A percentile compares a stretch with the other conserved stretches of the same genome.
phyloP scores from a whole-genome alignment of 2,797 vertebrate species.

The Emydoidea blandingii region DNA sequence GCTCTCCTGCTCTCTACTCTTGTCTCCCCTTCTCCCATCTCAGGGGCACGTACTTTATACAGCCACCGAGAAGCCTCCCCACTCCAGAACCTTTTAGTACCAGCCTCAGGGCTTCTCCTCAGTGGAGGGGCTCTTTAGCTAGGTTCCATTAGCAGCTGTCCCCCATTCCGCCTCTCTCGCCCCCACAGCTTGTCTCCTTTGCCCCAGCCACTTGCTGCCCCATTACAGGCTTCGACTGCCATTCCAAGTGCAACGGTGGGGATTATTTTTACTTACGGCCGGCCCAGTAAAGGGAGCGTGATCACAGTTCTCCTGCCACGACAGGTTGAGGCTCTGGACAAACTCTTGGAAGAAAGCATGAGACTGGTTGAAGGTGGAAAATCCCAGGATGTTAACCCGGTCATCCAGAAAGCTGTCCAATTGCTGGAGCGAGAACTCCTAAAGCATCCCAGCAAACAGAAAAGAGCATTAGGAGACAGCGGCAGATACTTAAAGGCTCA shows the following conservation, averaged over 20 bases:
- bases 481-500: neutral
- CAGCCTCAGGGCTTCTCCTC: neutral
- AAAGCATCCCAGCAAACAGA: constrained; percentile 8
- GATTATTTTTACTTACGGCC: constrained; percentile 85
- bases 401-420: constrained; percentile 91
- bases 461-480: constrained; percentile 30
- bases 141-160: neutral
- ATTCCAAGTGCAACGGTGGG: accelerated
- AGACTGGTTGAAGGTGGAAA: constrained; percentile 97
- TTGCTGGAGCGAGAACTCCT: constrained; percentile 96
- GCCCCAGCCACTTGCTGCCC: neutral
- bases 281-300: constrained; percentile 95
- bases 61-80: neutral
- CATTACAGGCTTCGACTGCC: neutral
- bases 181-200: neutral
- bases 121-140: too few relatives aligned
- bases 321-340: constrained; percentile 95
- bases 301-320: constrained; percentile 99
- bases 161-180: neutral
- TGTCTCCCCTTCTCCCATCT: neutral
- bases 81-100: neutral
- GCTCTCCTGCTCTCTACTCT: neutral
- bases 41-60: neutral
- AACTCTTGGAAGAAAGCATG: constrained; percentile 98
- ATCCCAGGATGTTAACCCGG: constrained; percentile 94